These are phyloP conservation scores for Armadillidium nasatum DNA, from an alignment of 1,140 invertebrate species.

Conservation along the genomic window DNA sequence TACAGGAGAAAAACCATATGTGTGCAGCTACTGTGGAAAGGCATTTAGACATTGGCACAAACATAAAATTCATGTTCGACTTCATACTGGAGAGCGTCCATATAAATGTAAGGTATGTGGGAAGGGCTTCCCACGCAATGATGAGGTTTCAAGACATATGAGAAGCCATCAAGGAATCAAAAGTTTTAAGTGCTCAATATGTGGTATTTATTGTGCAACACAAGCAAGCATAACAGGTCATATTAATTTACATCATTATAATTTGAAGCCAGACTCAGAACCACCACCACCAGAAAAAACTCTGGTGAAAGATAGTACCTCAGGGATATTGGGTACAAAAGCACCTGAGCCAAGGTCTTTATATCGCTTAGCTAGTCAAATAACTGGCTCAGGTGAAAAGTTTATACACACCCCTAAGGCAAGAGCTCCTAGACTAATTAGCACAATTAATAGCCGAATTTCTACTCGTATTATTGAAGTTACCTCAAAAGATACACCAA, in stretches of 20 bases:
- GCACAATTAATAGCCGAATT: conserved; percentile 12
- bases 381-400: neutral
- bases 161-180: conserved; percentile 43
- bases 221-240: conserved; percentile 43
- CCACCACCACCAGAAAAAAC: conserved; percentile 39
- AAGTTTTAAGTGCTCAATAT: conserved; percentile 44
- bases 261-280: conserved; percentile 20
- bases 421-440: neutral
- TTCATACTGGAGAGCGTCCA: conserved; percentile 46
- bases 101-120: conserved; percentile 44
- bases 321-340: conserved; percentile 41
- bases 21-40: conserved; percentile 80
- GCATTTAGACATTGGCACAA: conserved; percentile 59
- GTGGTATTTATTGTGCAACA: conserved; percentile 44
- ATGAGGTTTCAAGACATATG: conserved; percentile 44
- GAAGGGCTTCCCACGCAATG: conserved; percentile 44
- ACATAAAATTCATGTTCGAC: conserved; percentile 45
- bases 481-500: conserved; percentile 18
- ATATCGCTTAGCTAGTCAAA: conserved; percentile 23
- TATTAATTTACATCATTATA: conserved; percentile 43
- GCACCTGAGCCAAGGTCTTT: conserved; percentile 34
- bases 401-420: neutral
- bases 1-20: conserved; percentile 81
- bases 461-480: neutral
- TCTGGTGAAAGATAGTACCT: conserved; percentile 37